Evolutionary conservation across 2,797 vertebrate genomes (phyloP).

Genomic region (Synanceia verrucosa): DNA sequence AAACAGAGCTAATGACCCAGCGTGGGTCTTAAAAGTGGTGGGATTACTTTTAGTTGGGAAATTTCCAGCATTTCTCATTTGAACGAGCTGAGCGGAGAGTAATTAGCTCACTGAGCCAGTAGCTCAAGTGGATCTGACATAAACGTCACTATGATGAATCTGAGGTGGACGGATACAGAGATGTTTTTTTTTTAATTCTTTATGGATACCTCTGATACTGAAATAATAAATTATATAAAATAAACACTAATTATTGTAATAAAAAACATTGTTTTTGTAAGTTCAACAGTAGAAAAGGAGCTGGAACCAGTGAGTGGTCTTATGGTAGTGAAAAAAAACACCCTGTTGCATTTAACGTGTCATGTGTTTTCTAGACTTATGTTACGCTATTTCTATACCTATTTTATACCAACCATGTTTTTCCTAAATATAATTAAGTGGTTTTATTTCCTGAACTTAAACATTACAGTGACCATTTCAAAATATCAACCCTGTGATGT

Average conservation of each 20-base stretch:
- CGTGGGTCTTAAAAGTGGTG: slow-evolving; percentile 27
- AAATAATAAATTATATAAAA: background rate
- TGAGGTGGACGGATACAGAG: background rate
- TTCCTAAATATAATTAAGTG: too few relatives aligned
- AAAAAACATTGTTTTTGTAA: background rate
- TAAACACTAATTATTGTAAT: background rate
- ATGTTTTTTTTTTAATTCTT: background rate
- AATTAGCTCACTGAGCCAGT: slow-evolving; percentile 14
- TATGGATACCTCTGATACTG: background rate
- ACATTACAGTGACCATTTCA: too few relatives aligned
- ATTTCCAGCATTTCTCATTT: slow-evolving; percentile 24
- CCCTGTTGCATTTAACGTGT: too few relatives aligned
- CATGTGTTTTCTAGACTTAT: too few relatives aligned
- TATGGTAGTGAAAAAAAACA: background rate
- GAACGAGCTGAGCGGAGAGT: slow-evolving; percentile 39
- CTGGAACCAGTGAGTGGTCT: background rate
- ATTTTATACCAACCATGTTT: too few relatives aligned
- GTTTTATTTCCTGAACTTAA: too few relatives aligned
- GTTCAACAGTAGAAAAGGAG: too few relatives aligned
- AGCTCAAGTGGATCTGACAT: slow-evolving; percentile 5
- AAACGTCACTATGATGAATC: background rate
- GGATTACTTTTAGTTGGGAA: slow-evolving; percentile 34
- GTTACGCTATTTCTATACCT: too few relatives aligned
- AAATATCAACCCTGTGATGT: too few relatives aligned
- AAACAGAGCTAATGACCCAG: slow-evolving; percentile 36